phyloP scores from a whole-genome alignment of 2,888 invertebrate species.

The Gerosis bhagava region DNA sequence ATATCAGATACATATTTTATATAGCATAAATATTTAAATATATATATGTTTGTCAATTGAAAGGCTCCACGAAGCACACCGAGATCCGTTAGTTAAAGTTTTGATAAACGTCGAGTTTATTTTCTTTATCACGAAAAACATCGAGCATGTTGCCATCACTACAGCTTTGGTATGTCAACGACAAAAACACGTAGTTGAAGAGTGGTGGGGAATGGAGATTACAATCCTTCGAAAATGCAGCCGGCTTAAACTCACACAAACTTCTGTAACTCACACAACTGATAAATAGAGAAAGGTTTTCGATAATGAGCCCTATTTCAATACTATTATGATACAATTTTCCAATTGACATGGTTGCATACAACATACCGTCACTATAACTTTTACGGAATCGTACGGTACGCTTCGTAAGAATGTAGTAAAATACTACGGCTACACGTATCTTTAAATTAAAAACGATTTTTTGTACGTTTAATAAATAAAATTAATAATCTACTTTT shows the following conservation, averaged over 20 bases:
- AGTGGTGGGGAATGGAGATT: slow-evolving; percentile 62
- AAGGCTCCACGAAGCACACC: no score
- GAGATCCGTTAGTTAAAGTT: no score
- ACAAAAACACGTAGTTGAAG: slow-evolving; percentile 63
- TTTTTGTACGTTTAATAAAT: no score
- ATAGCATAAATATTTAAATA: no score
- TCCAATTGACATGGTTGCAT: slow-evolving; percentile 42
- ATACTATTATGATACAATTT: slow-evolving; percentile 44
- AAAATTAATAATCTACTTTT: no score
- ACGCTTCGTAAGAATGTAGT: slow-evolving; percentile 51
- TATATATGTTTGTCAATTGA: no score
- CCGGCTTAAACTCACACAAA: slow-evolving; percentile 64
- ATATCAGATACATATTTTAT: no score
- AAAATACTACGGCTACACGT: slow-evolving; percentile 69
- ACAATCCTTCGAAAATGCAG: slow-evolving; percentile 74
- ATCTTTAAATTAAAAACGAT: slow-evolving; percentile 13
- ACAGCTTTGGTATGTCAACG: slow-evolving; percentile 63
- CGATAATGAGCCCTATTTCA: slow-evolving; percentile 46
- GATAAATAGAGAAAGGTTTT: slow-evolving; percentile 37
- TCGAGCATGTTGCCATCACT: slow-evolving; percentile 54
- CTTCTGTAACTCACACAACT: slow-evolving; percentile 58
- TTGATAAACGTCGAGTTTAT: no score
- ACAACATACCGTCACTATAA: slow-evolving; percentile 58
- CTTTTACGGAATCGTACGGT: slow-evolving; percentile 65
- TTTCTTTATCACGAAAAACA: slow-evolving; percentile 38